These are phyloP conservation scores for Aphelocoma coerulescens DNA, from an alignment of 2,113 vertebrate genomes.

Conservation along the genomic window DNA sequence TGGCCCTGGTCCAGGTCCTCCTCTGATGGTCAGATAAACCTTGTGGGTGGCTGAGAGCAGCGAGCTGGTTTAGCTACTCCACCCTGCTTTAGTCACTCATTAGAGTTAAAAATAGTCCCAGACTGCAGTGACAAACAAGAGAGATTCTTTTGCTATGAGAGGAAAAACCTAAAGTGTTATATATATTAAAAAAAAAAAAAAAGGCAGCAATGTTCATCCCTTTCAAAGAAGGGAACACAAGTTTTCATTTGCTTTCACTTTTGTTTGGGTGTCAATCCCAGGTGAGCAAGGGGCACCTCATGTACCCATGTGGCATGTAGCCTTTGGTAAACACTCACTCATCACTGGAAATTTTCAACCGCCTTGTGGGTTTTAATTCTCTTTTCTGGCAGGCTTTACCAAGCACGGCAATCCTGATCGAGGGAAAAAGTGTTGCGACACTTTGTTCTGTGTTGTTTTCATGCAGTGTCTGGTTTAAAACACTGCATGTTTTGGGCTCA, in stretches of 20 bases:
- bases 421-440: not conserved
- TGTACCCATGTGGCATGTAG: fast-evolving
- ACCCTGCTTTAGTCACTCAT: not conserved
- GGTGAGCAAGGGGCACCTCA: not conserved
- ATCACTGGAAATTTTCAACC: not conserved
- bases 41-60: not conserved
- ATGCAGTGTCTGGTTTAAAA: not conserved
- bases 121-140: not conserved
- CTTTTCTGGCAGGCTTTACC: not conserved
- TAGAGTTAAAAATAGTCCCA: not conserved
- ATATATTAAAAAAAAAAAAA: not conserved
- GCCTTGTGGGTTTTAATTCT: not conserved
- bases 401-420: not conserved
- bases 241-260: not conserved
- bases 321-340: not conserved
- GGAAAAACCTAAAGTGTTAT: not conserved
- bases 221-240: not conserved
- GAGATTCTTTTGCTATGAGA: not conserved
- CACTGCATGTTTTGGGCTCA: not conserved
- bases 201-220: not conserved
- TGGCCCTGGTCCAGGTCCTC: not conserved
- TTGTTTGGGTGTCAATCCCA: not conserved
- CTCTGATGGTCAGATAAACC: conserved; percentile 7
- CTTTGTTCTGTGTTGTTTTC: not conserved
- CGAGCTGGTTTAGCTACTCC: not conserved